Percentiles rank a stretch among this genome's conserved stretches.
These are phyloP conservation scores for Drosophila basisetae DNA, from an alignment of 2,888 invertebrate species.

Conservation along the genomic window DNA sequence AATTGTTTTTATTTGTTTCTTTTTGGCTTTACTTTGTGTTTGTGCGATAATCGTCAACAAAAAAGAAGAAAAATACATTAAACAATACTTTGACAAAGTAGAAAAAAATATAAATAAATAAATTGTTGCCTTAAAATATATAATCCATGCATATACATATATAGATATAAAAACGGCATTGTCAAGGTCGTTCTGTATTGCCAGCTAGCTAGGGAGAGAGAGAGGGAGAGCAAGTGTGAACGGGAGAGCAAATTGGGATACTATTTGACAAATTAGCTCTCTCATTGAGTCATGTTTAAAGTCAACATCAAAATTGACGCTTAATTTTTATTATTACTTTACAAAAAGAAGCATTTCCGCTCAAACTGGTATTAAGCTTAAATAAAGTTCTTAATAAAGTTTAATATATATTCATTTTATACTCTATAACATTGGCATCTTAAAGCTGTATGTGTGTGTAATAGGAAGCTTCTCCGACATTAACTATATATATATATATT, in stretches of 20 bases:
- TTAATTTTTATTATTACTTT: neutral
- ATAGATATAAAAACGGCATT: slow-evolving; percentile 37
- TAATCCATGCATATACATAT: slow-evolving; percentile 5
- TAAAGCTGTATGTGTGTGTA: no score
- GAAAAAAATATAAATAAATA: neutral
- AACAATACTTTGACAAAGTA: slow-evolving; percentile 35
- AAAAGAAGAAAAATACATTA: slow-evolving; percentile 25
- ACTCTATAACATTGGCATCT: no score
- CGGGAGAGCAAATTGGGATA: slow-evolving; percentile 2
- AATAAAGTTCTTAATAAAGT: neutral
- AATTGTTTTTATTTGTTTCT: slow-evolving; percentile 36
- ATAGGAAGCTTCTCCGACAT: neutral
- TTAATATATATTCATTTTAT: neutral
- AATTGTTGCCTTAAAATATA: slow-evolving; percentile 22
- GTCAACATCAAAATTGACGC: slow-evolving; percentile 12
- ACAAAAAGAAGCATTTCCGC: neutral
- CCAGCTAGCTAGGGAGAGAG: slow-evolving; percentile 15
- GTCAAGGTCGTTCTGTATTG: slow-evolving; percentile 54
- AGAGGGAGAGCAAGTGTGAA: neutral
- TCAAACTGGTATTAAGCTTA: neutral
- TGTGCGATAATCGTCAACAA: slow-evolving; percentile 40
- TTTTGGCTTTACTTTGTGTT: slow-evolving; percentile 20
- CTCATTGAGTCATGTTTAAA: slow-evolving; percentile 31
- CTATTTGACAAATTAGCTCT: slow-evolving; percentile 28
- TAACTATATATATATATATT: neutral